These are phyloP conservation scores for Syngnathoides biaculeatus DNA, from an alignment of 2,113 vertebrate species.

Conservation along the genomic window DNA sequence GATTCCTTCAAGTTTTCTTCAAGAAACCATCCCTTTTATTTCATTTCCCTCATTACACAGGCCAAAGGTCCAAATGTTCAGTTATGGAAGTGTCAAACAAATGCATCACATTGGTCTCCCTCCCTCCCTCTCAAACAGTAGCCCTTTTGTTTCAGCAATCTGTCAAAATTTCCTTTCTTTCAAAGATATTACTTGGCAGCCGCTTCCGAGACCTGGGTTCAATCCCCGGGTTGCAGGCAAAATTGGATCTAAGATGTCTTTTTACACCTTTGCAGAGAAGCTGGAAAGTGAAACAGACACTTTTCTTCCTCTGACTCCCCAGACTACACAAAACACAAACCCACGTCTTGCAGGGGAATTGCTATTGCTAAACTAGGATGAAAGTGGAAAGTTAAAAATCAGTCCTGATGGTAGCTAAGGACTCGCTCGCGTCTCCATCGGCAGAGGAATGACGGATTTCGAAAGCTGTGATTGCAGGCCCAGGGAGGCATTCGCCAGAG, in stretches of 20 bases:
- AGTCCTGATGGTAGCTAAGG: constrained; percentile 13
- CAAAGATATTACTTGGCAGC: constrained; percentile 23
- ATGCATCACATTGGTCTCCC: constrained; percentile 34
- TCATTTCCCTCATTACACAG: not conserved
- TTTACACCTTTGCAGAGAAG: constrained; percentile 24
- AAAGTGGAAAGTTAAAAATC: not conserved
- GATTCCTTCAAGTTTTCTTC: not conserved
- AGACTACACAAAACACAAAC: constrained; percentile 16
- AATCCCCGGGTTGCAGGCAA: constrained; percentile 10
- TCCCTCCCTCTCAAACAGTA: constrained; percentile 37
- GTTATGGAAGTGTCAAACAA: constrained; percentile 41
- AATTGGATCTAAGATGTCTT: constrained; percentile 13
- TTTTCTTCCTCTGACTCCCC: constrained; percentile 6
- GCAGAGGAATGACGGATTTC: constrained; percentile 32
- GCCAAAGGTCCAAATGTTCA: constrained; percentile 45
- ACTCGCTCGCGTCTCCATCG: constrained; percentile 30
- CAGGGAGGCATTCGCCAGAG: constrained; percentile 45
- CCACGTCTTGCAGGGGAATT: constrained; percentile 12
- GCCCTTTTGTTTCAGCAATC: constrained; percentile 47
- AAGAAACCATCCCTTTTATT: constrained; percentile 15
- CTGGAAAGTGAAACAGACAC: constrained; percentile 11
- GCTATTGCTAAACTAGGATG: constrained; percentile 13
- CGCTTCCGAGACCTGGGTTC: constrained; percentile 12
- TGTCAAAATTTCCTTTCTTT: constrained; percentile 54
- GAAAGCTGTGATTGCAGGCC: constrained; percentile 35